A percentile compares a stretch with the other conserved stretches of the same genome.
Conservation (phyloP, 30 jellyfish, hydroid and myxozoan genomes). For the Aurelia coerulea region DNA sequence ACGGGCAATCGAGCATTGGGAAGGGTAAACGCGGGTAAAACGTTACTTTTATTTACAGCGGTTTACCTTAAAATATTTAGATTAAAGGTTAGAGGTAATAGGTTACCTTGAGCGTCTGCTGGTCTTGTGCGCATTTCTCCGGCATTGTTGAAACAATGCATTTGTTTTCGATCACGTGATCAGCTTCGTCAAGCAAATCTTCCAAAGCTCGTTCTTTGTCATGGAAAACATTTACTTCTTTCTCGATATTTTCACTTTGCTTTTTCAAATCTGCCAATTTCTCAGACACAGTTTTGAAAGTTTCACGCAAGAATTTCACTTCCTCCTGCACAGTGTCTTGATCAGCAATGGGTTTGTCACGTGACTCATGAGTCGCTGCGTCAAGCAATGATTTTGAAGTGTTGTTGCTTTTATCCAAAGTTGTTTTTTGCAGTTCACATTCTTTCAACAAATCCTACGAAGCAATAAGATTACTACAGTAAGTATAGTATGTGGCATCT, state of each 20-base stretch:
- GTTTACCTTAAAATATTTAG: too few species aligned
- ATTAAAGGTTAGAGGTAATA: not conserved
- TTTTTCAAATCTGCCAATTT: slow-evolving; percentile 63
- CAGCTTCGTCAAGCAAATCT: slow-evolving; percentile 73
- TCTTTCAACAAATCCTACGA: slow-evolving; percentile 77
- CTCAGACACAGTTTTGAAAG: slow-evolving; percentile 65
- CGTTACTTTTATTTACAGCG: too few species aligned
- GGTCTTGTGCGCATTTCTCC: slow-evolving; percentile 74
- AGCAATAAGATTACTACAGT: not conserved
- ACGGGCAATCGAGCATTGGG: too few species aligned
- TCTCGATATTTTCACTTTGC: slow-evolving; percentile 73
- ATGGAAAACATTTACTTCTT: slow-evolving; percentile 46
- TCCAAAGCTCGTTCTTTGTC: slow-evolving; percentile 78
- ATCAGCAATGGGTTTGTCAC: slow-evolving; percentile 77
- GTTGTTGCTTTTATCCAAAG: slow-evolving; percentile 53
- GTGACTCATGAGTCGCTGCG: slow-evolving; percentile 77
- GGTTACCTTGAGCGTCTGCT: slow-evolving; percentile 61
- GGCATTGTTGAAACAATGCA: slow-evolving; percentile 74
- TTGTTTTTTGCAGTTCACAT: slow-evolving; percentile 60
- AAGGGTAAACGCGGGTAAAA: too few species aligned
- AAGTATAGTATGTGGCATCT: too few species aligned
- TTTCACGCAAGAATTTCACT: slow-evolving; percentile 50
- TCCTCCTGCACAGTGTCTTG: slow-evolving; percentile 77
- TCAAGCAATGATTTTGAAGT: slow-evolving; percentile 60
- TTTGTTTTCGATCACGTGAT: slow-evolving; percentile 46